These are phyloP conservation scores for Todus mexicanus DNA, from an alignment of 2,797 vertebrate genomes.

Conservation along the genomic window DNA sequence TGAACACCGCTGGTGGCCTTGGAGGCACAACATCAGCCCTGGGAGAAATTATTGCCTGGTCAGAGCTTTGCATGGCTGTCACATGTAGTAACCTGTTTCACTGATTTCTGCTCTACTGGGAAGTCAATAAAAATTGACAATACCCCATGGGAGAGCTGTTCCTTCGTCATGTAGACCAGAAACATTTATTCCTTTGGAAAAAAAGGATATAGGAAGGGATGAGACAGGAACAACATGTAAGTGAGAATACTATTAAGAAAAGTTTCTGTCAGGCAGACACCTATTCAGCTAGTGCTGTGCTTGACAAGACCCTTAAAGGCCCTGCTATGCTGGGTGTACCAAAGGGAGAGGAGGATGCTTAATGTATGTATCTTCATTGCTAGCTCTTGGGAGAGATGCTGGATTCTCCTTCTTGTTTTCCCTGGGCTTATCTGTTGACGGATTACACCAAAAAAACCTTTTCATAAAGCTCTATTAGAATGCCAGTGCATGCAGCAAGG, in stretches of 20 bases:
- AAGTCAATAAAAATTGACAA: conserved; percentile 1
- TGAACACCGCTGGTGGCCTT: background rate
- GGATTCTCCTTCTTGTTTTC: background rate
- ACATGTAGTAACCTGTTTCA: background rate
- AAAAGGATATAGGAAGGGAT: background rate
- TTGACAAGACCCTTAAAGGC: background rate
- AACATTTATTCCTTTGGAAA: background rate
- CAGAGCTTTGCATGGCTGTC: background rate
- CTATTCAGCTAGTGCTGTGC: background rate
- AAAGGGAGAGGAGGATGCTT: background rate
- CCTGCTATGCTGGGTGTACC: background rate
- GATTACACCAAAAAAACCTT: background rate
- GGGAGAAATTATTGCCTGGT: background rate
- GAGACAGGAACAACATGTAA: background rate
- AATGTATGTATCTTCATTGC: background rate
- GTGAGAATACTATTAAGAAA: background rate
- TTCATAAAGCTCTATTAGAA: conserved; percentile 44
- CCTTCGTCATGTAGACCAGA: background rate
- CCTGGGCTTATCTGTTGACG: background rate
- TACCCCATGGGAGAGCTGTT: background rate
- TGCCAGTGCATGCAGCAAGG: background rate
- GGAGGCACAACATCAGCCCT: fast-evolving
- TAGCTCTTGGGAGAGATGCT: background rate
- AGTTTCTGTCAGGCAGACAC: background rate
- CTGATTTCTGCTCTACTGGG: background rate